phyloP scores from a whole-genome alignment of 2,888 invertebrate genomes.

The Megastigmus dorsalis region DNA sequence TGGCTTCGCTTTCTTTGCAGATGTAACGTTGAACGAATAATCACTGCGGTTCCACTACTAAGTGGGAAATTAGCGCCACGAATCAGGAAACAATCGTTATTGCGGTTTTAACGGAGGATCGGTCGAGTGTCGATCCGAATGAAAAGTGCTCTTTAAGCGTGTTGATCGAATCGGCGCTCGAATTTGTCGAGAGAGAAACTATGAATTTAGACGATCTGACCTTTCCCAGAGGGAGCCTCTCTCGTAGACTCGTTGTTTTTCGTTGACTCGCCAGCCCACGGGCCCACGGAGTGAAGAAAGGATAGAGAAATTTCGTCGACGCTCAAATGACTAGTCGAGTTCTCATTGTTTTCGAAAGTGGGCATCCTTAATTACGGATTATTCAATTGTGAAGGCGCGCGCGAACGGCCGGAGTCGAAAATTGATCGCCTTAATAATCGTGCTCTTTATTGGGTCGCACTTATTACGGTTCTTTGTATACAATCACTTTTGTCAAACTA shows the following conservation, averaged over 20 bases:
- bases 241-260: slow-evolving; percentile 31
- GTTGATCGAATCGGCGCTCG: too few species aligned
- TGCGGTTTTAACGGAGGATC: too few species aligned
- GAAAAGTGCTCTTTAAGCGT: too few species aligned
- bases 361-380: slow-evolving; percentile 39
- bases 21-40: too few species aligned
- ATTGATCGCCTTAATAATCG: slow-evolving; percentile 6
- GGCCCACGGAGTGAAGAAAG: slow-evolving; percentile 2
- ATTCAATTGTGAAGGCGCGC: slow-evolving; percentile 28
- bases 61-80: too few species aligned
- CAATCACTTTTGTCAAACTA: slow-evolving; percentile 1
- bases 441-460: slow-evolving; percentile 6
- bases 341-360: slow-evolving; percentile 49
- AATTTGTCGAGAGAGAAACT: slow-evolving; percentile 13
- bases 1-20: too few species aligned
- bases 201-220: slow-evolving; percentile 24
- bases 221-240: slow-evolving; percentile 2
- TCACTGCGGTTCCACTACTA: too few species aligned
- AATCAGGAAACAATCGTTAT: too few species aligned
- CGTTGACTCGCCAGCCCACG: too few species aligned
- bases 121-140: too few species aligned
- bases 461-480: slow-evolving; percentile 1
- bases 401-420: slow-evolving; percentile 1
- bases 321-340: slow-evolving; percentile 36
- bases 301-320: slow-evolving; percentile 41